A percentile compares a stretch with the other conserved stretches of the same genome.
These are phyloP conservation scores for Cosmia pyralina DNA, from an alignment of 2,888 invertebrate genomes.

Conservation along the genomic window DNA sequence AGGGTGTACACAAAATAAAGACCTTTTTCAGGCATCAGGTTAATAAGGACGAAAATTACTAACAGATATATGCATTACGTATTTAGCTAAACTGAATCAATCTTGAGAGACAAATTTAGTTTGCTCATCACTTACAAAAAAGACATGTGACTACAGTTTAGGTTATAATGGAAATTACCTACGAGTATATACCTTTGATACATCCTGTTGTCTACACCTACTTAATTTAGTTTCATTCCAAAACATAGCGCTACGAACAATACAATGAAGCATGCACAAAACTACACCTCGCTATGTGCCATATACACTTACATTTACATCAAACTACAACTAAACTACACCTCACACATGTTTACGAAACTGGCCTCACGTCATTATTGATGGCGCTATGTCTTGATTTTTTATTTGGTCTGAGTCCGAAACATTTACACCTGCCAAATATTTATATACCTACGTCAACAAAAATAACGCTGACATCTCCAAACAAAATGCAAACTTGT, in stretches of 20 bases:
- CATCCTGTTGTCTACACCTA: slow-evolving; percentile 13
- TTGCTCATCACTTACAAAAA: no score
- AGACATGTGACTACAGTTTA: no score
- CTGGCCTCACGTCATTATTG: no score
- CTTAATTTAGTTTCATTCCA: not conserved
- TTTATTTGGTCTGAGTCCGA: not conserved
- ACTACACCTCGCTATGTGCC: no score
- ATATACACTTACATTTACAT: no score
- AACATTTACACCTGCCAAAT: slow-evolving; percentile 40
- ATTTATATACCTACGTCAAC: slow-evolving; percentile 22
- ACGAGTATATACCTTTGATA: no score
- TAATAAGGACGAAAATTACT: not conserved
- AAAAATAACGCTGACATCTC: slow-evolving; percentile 47
- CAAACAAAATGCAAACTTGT: slow-evolving; percentile 51
- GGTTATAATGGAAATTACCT: slow-evolving; percentile 25
- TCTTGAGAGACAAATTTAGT: not conserved
- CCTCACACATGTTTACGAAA: no score
- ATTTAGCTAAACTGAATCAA: not conserved
- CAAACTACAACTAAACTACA: no score
- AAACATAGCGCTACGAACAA: no score
- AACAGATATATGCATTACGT: not conserved
- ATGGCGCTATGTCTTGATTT: no score
- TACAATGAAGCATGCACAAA: no score
- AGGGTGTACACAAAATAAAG: not conserved
- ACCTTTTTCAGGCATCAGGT: not conserved